Percentiles rank a stretch among this genome's conserved stretches.
Evolutionary conservation across 2,888 invertebrate species (phyloP).

Genomic region (Gastrophysa polygoni): DNA sequence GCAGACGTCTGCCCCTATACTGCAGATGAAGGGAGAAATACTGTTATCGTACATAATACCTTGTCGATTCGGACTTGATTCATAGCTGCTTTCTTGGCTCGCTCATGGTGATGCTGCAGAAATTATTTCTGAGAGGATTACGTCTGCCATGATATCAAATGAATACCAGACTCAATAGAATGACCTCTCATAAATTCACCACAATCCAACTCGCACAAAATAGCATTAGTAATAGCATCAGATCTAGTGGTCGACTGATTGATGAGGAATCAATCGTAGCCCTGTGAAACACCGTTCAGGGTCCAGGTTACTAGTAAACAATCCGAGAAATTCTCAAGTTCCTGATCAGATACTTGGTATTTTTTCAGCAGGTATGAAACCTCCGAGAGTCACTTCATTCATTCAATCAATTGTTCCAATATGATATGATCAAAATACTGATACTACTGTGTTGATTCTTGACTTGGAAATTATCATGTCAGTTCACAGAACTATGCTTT

Average conservation of each 20-base stretch:
- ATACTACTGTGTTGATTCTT: no score
- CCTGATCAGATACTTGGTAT: no score
- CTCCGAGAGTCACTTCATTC: no score
- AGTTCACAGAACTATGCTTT: no score
- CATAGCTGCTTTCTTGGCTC: slow-evolving; percentile 22
- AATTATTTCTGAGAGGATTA: slow-evolving; percentile 28
- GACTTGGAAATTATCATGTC: no score
- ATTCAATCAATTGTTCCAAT: no score
- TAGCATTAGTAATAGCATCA: background rate
- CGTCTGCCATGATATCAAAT: slow-evolving; percentile 11
- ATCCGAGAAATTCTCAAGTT: no score
- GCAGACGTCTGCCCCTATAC: slow-evolving; percentile 16
- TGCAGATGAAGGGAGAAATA: slow-evolving; percentile 20
- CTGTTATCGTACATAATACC: slow-evolving; percentile 37
- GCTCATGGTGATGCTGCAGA: slow-evolving; percentile 18
- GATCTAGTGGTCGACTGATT: background rate
- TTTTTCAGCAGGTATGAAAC: no score
- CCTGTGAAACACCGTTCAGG: no score
- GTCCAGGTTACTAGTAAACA: no score
- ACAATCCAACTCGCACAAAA: background rate
- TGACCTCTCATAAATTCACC: slow-evolving; percentile 6
- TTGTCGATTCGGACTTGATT: slow-evolving; percentile 36
- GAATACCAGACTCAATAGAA: background rate
- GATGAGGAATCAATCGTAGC: background rate
- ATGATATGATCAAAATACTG: no score